Base-by-base conservation (phyloP, 1,140 invertebrate species). In the Pseudomyrmex gracilis region DNA sequence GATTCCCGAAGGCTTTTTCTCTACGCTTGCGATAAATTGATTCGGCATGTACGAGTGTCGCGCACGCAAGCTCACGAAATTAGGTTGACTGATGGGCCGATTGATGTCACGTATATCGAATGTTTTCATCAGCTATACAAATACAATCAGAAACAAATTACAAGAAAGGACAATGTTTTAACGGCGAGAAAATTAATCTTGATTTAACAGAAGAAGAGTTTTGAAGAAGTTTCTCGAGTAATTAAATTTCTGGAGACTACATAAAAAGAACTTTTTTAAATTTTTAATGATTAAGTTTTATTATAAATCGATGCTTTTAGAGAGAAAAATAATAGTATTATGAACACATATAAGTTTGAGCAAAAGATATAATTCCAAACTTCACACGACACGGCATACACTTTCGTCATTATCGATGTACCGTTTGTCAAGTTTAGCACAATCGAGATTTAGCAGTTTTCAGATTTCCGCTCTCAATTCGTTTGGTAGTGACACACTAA, bases 361-460 rank as follows among this genome's bases (percentile, higher is more conserved):
- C 7, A 0, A 34, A 34, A 34, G 34, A 12, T 51, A 51, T 47
- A 55, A 34, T 66, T 34, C 57, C 57, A 22, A 47, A 47, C 13
- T 66, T 5, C 34, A 45, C 20, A 7, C 43, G 20, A 45, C 17
- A 15, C 20, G 10, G 17, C 20, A 43, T 15, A 7, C 70, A 10
- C 20, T 47, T 70, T 78, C 74, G 51, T 68, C 76, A 78, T 58
- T 51, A 70, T 70, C 43, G 43, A 68, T 57, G 34, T 78, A 78
- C 68, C 68, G 68, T 78, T 78, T 78, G 63, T 78, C 76, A 78
- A 78, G 64, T 70, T 78, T 78, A 78, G 51, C 64, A 3, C 17
- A 78, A 53, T 78, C 10, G 76, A 51, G 64, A 34, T 34, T 34
- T 34, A 34, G 34, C 34, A 7, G 34, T 34, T 5, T 34, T 34